Base-by-base conservation (phyloP, 2,888 invertebrate species). In the Andrena camellia region DNA sequence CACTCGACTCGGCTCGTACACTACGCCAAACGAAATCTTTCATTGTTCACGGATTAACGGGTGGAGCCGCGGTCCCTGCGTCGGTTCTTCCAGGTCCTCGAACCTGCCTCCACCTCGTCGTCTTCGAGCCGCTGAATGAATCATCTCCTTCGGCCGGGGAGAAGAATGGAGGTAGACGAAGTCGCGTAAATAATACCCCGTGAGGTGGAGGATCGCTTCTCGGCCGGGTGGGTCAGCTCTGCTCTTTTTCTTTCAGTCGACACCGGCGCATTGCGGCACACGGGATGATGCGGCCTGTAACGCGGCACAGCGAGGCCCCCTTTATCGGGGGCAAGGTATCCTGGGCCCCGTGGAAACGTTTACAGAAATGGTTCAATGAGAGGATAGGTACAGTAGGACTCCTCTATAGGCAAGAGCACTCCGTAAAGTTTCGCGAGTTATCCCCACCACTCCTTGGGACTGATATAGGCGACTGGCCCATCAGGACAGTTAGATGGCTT, bases 31-130 rank as follows among this genome's bases (percentile, higher is more conserved):
- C 78, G 80, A 85, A 88, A 90, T 91, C 87, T 81, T 86, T 90
- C 88, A 92, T 91, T 92, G 91, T 92, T 87, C 90, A 69, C 79
- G 91, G 91, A 91, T 92, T 92, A 92, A 91, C 90, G 88, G 88
- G 88, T 87, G 84, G 88, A 85, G 83, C 80, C 31, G 73, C 29
- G 62, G 35, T 76, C 81, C 62, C 70, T 79, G 13, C 59, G 57
- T 23, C 64, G 66, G 70, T 71, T 57, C 52, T 54, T 70, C 81
- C 67, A 67, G 86, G 84, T 81, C 73, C 85, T 83, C 80, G 75
- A 86, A 78, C 63, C 76, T 66, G 73, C 57, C 57, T 57, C 67
- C 42, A 42, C 42, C 31, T 54, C 78, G 33, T 75, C 84, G 71
- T 68, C 85, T 72, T 85, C 69, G 66, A 57, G 54, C 68, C 75